Base-by-base conservation (phyloP, 2,888 invertebrate species). In the Phyto melanocephala region DNA sequence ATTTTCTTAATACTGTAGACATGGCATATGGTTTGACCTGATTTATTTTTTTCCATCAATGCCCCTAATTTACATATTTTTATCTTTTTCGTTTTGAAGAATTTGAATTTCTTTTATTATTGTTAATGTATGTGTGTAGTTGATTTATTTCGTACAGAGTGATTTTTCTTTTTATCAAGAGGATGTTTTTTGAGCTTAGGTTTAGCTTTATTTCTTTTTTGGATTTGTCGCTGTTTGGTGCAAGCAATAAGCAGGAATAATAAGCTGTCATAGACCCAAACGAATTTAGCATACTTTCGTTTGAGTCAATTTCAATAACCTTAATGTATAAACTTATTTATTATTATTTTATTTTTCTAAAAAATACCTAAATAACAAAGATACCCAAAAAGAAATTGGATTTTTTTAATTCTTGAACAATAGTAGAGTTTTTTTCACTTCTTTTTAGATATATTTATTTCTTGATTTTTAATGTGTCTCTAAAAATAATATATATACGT, bases 271-370 rank as follows among this genome's bases (percentile, higher is more conserved):
- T 52, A 33, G 33, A 62, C 52, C 52, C 62, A 72, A 62, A 72
- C 52, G 20, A 50, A 62, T 65, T n/a, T 28, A 20, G 17, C 28
- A 42, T 52, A 42, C 52, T 40, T 52, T 52, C 28, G 50, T 11
- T 62, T 52, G 20, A 62, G 20, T 17, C 50, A 52, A 17, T 62
- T 72, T 42, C 52, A 72, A 72, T 62, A 20, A 72, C 28, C 50
- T 70, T 58, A 45, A 56, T n/a, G 22, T 11, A 42, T 33, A n/a
- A n/a, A n/a, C 28, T 33, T n/a, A 28, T 24, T 24, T 7, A 8
- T 10, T 24, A n/a, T n/a, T n/a, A n/a, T 15, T 22, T 24, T 62
- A 22, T 10, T 42, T 17, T 45, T 4, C 15, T 28, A 1, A 62
- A 62, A 37, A 13, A 22, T 60, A 22, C 22, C n/a, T n/a, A 28